Conservation (phyloP, 1,140 invertebrate genomes). For the Magallana ariakensis region DNA sequence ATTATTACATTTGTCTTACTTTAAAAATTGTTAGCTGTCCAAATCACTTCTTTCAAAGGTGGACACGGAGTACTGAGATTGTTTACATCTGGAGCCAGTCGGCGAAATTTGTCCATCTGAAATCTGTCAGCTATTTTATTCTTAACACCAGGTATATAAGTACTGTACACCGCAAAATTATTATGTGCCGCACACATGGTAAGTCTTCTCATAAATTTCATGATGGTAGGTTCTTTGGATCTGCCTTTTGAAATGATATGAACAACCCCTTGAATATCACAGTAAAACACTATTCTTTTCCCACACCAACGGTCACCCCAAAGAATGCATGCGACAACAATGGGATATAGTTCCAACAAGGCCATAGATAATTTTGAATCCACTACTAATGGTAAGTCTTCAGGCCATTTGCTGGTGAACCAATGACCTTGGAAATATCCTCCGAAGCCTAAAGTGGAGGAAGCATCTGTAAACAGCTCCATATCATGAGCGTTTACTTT, state of each 20-base stretch:
- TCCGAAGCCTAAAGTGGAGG: conserved; percentile 36
- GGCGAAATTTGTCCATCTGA: conserved; percentile 40
- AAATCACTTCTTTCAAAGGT: neutral
- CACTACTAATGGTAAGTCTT: neutral
- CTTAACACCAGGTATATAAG: conserved; percentile 3
- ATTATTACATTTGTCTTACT: no score
- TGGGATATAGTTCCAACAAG: conserved; percentile 48
- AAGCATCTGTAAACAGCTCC: conserved; percentile 45
- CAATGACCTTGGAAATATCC: conserved; percentile 44
- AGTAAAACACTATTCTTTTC: conserved; percentile 49
- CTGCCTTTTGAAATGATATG: conserved; percentile 50
- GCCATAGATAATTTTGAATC: conserved; percentile 29
- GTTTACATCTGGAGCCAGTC: conserved; percentile 31
- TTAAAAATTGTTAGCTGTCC: no score
- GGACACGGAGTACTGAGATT: neutral
- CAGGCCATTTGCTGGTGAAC: conserved; percentile 40
- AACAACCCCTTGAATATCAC: conserved; percentile 53
- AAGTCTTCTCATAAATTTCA: conserved; percentile 30
- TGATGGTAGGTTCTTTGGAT: conserved; percentile 41
- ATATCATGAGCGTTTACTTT: neutral
- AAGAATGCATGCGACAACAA: conserved; percentile 49
- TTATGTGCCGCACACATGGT: neutral
- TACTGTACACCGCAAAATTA: conserved; percentile 4
- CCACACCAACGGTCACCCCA: conserved; percentile 50
- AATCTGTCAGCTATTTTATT: conserved; percentile 41